A percentile compares a stretch with the other conserved stretches of the same genome.
These are phyloP conservation scores for Lasius fuliginosus DNA, from an alignment of 2,888 invertebrate genomes.

Conservation along the genomic window DNA sequence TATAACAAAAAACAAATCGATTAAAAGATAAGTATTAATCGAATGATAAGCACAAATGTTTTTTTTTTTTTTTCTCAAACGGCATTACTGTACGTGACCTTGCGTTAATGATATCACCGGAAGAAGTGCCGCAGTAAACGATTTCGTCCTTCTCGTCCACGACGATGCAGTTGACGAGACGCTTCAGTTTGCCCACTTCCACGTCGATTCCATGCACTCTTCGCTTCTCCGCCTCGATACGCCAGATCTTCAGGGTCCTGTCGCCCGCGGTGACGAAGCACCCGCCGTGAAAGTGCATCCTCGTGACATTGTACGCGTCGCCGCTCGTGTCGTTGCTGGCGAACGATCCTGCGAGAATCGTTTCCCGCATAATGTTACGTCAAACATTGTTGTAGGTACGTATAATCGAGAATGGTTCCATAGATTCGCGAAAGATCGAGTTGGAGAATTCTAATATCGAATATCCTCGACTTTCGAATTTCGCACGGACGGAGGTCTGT, in stretches of 20 bases:
- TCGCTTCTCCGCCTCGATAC: slow-evolving; percentile 90
- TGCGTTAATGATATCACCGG: slow-evolving; percentile 90
- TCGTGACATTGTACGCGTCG: slow-evolving; percentile 88
- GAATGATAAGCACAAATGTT: not conserved
- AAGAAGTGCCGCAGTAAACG: slow-evolving; percentile 94
- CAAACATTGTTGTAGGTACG: not conserved
- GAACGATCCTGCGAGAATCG: slow-evolving; percentile 82
- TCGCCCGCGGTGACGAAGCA: slow-evolving; percentile 93
- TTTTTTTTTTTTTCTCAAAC: not conserved
- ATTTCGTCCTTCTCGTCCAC: slow-evolving; percentile 91
- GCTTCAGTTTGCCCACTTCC: slow-evolving; percentile 92
- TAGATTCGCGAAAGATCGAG: not conserved
- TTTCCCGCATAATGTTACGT: not conserved
- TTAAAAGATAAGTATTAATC: slow-evolving; percentile 3
- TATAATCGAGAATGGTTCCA: not conserved
- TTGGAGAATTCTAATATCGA: not conserved
- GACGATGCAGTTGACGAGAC: slow-evolving; percentile 92
- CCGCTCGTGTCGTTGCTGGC: slow-evolving; percentile 91
- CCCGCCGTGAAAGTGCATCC: slow-evolving; percentile 88
- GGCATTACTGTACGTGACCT: slow-evolving; percentile 57
- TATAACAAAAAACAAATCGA: not conserved
- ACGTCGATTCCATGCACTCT: slow-evolving; percentile 92
- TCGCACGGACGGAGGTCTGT: not conserved
- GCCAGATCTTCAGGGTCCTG: slow-evolving; percentile 92
- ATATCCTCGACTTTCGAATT: not conserved